These are phyloP conservation scores for Pygoscelis antarcticus DNA, from an alignment of 2,113 vertebrate species.

Conservation along the genomic window DNA sequence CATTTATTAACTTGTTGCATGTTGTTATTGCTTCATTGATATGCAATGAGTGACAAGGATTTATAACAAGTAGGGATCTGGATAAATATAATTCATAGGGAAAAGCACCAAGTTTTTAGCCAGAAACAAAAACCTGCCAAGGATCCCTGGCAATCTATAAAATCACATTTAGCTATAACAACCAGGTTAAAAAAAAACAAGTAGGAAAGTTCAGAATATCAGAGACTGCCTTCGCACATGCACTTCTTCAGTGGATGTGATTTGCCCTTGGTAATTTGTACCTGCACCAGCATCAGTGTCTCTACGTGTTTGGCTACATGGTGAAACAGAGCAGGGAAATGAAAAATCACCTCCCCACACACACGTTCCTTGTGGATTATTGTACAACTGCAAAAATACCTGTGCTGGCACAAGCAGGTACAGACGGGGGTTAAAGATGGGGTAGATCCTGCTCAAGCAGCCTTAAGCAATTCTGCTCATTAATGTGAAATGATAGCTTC, in stretches of 20 bases:
- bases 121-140: not conserved
- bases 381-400: not conserved
- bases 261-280: not conserved
- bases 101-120: not conserved
- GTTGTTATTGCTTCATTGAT: not conserved
- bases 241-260: not conserved
- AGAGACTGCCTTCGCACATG: not conserved
- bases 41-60: not conserved
- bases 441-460: not conserved
- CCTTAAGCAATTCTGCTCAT: not conserved
- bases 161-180: not conserved
- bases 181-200: not conserved
- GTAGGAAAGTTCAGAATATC: not conserved
- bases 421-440: not conserved
- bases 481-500: not conserved
- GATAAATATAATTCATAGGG: not conserved
- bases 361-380: not conserved
- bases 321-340: not conserved
- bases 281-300: not conserved
- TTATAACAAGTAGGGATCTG: not conserved
- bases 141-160: not conserved
- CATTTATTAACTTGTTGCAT: not conserved
- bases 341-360: not conserved
- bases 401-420: not conserved
- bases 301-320: not conserved